These are phyloP conservation scores for Chrysochloris asiatica DNA, from an alignment of 2,113 vertebrate species.

Conservation along the genomic window DNA sequence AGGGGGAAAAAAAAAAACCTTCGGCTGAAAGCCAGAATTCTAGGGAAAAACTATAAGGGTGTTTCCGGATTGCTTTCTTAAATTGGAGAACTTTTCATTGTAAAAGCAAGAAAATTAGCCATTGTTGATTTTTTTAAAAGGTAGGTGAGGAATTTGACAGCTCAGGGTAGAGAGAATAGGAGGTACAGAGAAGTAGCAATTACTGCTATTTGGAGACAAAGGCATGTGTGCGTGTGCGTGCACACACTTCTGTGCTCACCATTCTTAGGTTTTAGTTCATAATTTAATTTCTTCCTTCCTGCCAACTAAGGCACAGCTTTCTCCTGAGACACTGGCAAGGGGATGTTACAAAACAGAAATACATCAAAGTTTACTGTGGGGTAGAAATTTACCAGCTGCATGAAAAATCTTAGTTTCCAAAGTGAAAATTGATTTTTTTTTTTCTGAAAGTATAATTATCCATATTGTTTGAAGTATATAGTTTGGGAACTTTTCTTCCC, in stretches of 20 bases:
- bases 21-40: slow-evolving; percentile 23
- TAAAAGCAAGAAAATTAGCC: slow-evolving; percentile 57
- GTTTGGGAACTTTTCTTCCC: not conserved
- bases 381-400: slow-evolving; percentile 35
- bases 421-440: not conserved
- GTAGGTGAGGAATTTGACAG: slow-evolving; percentile 66
- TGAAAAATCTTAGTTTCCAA: not conserved
- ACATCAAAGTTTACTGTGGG: not conserved
- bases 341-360: slow-evolving; percentile 38
- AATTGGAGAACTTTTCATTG: slow-evolving; percentile 57
- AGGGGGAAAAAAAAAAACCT: not conserved
- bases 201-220: slow-evolving; percentile 67
- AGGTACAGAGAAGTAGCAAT: slow-evolving; percentile 62
- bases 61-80: slow-evolving; percentile 39
- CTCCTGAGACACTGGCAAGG: slow-evolving; percentile 1
- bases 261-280: slow-evolving; percentile 34
- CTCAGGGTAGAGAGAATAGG: slow-evolving; percentile 55
- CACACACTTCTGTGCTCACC: fast-evolving
- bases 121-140: slow-evolving; percentile 65
- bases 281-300: slow-evolving; percentile 58
- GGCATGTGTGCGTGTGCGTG: fast-evolving
- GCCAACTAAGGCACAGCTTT: slow-evolving; percentile 17
- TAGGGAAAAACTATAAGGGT: not conserved
- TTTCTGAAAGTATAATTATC: not conserved
- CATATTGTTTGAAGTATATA: not conserved